Conservation (phyloP, 2,797 vertebrate genomes). For the Siniperca scherzeri region DNA sequence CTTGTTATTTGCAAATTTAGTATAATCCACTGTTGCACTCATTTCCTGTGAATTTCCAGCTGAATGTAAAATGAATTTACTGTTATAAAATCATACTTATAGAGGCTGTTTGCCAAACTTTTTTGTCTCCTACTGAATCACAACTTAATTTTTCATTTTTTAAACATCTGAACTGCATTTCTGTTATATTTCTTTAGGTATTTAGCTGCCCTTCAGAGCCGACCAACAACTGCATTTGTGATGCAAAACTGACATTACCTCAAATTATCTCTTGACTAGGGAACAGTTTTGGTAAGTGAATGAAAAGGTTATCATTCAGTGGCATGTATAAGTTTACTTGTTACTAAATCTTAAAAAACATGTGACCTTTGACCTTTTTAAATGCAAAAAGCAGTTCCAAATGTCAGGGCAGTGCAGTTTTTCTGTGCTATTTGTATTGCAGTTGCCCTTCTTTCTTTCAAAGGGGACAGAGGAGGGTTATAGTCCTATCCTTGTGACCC, state of each 20-base stretch:
- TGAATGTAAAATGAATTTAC: neutral
- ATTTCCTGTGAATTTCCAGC: neutral
- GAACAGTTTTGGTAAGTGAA: neutral
- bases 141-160: too few species aligned
- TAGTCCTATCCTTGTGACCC: slow-evolving; percentile 22
- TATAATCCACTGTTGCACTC: neutral
- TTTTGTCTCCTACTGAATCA: neutral
- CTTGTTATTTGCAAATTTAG: slow-evolving; percentile 15
- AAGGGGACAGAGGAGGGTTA: neutral
- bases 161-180: neutral
- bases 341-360: neutral
- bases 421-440: neutral
- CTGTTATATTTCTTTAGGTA: neutral
- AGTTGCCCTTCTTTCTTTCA: neutral
- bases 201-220: neutral
- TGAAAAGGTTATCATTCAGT: neutral
- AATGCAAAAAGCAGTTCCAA: neutral
- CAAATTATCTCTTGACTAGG: neutral
- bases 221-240: neutral
- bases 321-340: neutral
- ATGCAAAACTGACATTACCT: neutral
- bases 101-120: neutral
- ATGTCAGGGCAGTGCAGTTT: slow-evolving; percentile 9
- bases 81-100: neutral
- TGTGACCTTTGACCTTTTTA: neutral